Percentiles rank a stretch among this genome's conserved stretches.
Conservation (phyloP, 2,888 invertebrate species). For the Papilio protenor region DNA sequence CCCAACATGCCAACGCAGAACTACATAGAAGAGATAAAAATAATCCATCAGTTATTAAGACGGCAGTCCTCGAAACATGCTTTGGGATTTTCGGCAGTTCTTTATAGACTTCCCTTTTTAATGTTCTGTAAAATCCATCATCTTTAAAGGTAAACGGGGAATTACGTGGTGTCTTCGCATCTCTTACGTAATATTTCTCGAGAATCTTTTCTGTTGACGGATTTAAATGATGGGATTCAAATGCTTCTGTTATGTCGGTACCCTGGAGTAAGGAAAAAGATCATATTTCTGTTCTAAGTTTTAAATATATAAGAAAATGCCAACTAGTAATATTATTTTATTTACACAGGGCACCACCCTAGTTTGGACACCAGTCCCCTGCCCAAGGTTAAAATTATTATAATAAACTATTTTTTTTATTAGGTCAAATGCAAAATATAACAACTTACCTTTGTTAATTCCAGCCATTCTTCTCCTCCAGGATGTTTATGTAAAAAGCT, state of each 20-base stretch:
- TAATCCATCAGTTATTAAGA: constrained; percentile 69
- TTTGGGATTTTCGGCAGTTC: constrained; percentile 82
- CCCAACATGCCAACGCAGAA: constrained; percentile 59
- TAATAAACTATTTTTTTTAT: no score
- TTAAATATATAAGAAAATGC: not conserved
- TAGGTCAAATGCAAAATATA: constrained; percentile 20
- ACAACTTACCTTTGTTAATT: constrained; percentile 85
- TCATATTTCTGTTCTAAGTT: not conserved
- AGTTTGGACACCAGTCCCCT: no score
- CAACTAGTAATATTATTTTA: not conserved
- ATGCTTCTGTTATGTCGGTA: constrained; percentile 92
- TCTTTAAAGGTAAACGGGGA: constrained; percentile 89
- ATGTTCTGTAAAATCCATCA: constrained; percentile 89
- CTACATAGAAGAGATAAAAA: constrained; percentile 64
- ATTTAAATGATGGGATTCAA: constrained; percentile 89
- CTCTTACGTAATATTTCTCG: constrained; percentile 84
- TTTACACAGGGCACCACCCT: no score
- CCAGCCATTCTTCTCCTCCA: constrained; percentile 91
- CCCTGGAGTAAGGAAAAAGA: constrained; percentile 76
- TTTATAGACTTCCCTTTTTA: constrained; percentile 85
- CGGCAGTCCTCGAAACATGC: constrained; percentile 61
- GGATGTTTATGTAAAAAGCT: constrained; percentile 92
- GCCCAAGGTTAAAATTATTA: no score
- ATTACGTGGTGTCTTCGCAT: constrained; percentile 86
- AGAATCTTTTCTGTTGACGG: constrained; percentile 84